Conservation (phyloP, 2,888 invertebrate genomes). For the Eremobia ochroleuca region DNA sequence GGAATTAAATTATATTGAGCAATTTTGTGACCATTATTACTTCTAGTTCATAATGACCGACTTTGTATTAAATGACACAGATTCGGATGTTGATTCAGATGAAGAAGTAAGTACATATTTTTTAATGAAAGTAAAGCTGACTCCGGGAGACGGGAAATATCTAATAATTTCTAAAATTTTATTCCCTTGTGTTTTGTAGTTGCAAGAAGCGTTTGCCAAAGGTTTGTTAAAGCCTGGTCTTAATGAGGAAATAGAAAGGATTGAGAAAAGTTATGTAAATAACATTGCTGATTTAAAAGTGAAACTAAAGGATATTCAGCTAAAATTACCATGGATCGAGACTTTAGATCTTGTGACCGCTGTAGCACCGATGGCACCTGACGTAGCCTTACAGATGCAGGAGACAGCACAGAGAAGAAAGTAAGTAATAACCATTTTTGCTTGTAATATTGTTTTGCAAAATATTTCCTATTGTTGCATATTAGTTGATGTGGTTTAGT, state of each 20-base stretch:
- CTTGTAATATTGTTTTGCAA: not conserved
- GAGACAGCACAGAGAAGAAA: constrained; percentile 94
- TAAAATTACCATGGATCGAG: constrained; percentile 96
- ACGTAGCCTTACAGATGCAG: constrained; percentile 94
- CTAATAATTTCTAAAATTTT: not conserved
- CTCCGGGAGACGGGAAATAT: not conserved
- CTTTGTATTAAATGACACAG: constrained; percentile 87
- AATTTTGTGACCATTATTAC: not conserved
- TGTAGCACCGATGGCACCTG: constrained; percentile 96
- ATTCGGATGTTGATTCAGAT: constrained; percentile 91
- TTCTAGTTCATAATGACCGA: constrained; percentile 78
- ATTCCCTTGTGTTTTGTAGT: constrained; percentile 87
- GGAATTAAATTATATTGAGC: not conserved
- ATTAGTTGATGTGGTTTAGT: not conserved
- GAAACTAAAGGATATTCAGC: constrained; percentile 93
- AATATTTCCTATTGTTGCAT: constrained; percentile 16
- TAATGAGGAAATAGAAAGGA: constrained; percentile 92
- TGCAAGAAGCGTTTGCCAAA: constrained; percentile 97
- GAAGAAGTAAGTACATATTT: constrained; percentile 89
- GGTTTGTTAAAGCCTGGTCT: constrained; percentile 97
- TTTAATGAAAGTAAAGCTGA: not conserved
- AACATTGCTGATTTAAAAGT: constrained; percentile 93
- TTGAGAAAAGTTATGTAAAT: constrained; percentile 92
- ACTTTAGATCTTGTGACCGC: constrained; percentile 94
- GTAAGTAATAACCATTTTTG: constrained; percentile 71